These are phyloP conservation scores for Psophia crepitans DNA, from an alignment of 2,113 vertebrate genomes.

Conservation along the genomic window DNA sequence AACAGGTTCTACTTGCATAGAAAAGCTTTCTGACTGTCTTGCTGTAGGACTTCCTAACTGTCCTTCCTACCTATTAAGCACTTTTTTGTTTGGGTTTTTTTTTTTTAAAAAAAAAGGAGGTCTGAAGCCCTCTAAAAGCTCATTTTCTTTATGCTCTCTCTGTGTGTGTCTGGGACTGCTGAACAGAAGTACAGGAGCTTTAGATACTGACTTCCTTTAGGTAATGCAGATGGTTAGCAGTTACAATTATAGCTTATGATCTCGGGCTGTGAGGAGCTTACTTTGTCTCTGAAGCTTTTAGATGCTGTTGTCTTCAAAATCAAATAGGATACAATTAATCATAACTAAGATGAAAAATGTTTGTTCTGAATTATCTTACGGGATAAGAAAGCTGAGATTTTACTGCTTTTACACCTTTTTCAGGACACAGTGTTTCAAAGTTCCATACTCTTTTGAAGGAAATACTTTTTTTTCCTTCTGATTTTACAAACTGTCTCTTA, in stretches of 20 bases:
- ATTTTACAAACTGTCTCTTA: background rate
- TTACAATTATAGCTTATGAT: background rate
- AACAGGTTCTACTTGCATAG: background rate
- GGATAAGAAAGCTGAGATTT: background rate
- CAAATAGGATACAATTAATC: background rate
- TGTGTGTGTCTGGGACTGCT: background rate
- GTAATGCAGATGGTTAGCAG: background rate
- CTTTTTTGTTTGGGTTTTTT: too few species aligned
- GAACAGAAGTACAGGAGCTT: background rate
- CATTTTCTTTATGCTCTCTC: background rate
- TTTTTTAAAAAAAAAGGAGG: background rate
- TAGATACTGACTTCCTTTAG: background rate
- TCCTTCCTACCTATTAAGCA: background rate
- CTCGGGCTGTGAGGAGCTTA: background rate
- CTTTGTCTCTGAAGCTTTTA: background rate
- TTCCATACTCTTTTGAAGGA: background rate
- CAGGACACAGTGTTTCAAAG: background rate
- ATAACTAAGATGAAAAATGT: background rate
- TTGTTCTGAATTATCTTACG: background rate
- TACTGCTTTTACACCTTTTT: background rate
- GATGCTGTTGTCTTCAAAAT: background rate
- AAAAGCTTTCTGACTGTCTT: background rate
- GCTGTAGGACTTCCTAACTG: background rate
- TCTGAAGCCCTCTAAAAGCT: background rate
- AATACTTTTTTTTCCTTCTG: too few species aligned